These are phyloP conservation scores for Macheiramphus alcinus DNA, from an alignment of 2,113 vertebrate species.

Conservation along the genomic window DNA sequence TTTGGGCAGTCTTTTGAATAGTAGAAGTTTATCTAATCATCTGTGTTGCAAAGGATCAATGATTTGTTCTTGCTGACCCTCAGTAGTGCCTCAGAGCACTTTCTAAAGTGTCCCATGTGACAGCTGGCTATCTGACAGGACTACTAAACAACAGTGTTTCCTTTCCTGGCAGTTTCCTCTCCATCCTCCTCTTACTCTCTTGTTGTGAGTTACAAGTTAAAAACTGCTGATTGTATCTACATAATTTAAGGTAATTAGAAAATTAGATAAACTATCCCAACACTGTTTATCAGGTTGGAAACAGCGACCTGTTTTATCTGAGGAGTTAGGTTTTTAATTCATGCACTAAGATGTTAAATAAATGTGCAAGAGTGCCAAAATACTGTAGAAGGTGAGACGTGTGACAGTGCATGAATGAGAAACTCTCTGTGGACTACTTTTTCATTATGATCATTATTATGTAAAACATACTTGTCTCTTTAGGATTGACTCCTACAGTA, in stretches of 20 bases:
- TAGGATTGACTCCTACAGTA: not conserved
- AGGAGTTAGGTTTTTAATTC: not conserved
- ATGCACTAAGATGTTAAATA: not conserved
- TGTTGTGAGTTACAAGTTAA: not conserved
- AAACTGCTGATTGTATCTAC: not conserved
- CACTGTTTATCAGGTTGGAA: not conserved
- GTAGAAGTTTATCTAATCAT: not conserved
- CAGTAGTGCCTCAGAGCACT: not conserved
- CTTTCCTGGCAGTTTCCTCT: not conserved
- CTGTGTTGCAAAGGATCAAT: not conserved
- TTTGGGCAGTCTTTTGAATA: not conserved
- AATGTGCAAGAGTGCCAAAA: not conserved
- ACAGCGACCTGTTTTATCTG: not conserved
- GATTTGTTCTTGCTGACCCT: not conserved
- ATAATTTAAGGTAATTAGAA: not conserved
- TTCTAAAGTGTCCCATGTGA: not conserved
- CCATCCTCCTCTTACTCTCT: not conserved
- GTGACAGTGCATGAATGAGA: not conserved
- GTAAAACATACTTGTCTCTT: not conserved
- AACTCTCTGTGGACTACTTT: not conserved
- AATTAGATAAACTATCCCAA: not conserved
- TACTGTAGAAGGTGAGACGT: not conserved
- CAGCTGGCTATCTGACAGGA: not conserved
- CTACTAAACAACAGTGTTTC: not conserved
- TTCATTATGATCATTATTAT: not conserved